These are phyloP conservation scores for Eubucco bourcierii DNA, from an alignment of 2,113 vertebrate species.

Conservation along the genomic window DNA sequence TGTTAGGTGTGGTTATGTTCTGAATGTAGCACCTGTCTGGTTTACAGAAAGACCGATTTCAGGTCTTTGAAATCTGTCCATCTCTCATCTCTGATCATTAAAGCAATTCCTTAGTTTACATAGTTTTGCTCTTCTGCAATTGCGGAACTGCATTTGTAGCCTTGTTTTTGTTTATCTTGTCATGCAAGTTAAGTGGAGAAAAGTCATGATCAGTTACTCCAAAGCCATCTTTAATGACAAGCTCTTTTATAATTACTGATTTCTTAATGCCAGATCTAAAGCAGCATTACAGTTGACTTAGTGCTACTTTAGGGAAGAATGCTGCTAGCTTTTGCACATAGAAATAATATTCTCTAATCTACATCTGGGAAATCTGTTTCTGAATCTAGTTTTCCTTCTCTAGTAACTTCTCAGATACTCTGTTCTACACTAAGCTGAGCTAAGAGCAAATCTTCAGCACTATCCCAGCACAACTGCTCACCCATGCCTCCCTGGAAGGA, in stretches of 20 bases:
- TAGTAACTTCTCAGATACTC: background rate
- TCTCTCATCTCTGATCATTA: background rate
- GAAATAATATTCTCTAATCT: background rate
- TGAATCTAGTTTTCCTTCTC: background rate
- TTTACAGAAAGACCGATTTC: background rate
- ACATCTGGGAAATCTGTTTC: background rate
- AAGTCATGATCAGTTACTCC: background rate
- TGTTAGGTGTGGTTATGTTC: background rate
- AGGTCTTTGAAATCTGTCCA: background rate
- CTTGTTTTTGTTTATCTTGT: background rate
- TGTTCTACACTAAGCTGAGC: background rate
- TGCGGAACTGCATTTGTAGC: background rate
- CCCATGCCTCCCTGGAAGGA: background rate
- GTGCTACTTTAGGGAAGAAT: background rate
- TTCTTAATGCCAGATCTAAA: background rate
- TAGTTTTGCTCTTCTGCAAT: background rate
- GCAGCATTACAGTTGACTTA: background rate
- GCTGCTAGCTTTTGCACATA: background rate
- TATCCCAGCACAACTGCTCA: background rate
- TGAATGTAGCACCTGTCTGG: background rate
- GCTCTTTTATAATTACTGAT: background rate
- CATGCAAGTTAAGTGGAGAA: background rate
- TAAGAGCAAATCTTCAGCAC: background rate
- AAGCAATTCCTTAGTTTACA: background rate
- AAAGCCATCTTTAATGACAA: background rate